Percentiles rank a stretch among this genome's conserved stretches.
phyloP scores from a whole-genome alignment of 1,140 invertebrate genomes.

The Philaenus spumarius region DNA sequence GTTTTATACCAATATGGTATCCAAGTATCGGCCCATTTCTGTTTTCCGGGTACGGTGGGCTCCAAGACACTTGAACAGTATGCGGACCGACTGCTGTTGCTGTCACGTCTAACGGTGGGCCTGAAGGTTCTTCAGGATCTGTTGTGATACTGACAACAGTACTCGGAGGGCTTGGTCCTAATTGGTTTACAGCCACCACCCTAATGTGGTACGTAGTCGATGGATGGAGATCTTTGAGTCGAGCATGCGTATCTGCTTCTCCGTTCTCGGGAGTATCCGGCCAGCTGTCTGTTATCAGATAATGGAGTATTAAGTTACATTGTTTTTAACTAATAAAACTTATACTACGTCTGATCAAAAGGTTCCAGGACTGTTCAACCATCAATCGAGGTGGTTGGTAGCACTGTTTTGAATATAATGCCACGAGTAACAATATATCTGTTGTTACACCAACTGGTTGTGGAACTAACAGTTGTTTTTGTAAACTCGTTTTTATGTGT shows the following conservation, averaged over 20 bases:
- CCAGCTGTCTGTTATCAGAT: neutral
- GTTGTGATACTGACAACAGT: slow-evolving; percentile 69
- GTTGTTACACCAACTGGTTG: too few species aligned
- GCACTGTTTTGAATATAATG: too few species aligned
- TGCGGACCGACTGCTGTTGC: slow-evolving; percentile 43
- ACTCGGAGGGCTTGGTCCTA: slow-evolving; percentile 71
- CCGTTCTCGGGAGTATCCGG: neutral
- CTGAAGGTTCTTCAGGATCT: slow-evolving; percentile 39
- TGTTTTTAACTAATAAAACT: neutral
- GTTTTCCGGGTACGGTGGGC: slow-evolving; percentile 40
- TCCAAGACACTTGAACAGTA: slow-evolving; percentile 44
- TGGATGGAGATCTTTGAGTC: slow-evolving; percentile 55
- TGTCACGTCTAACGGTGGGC: slow-evolving; percentile 43
- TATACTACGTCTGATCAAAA: too few species aligned
- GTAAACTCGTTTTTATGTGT: too few species aligned
- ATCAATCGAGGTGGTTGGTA: too few species aligned
- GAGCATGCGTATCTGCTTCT: slow-evolving; percentile 33
- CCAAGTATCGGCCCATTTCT: slow-evolving; percentile 47
- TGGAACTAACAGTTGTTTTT: too few species aligned
- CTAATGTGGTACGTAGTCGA: slow-evolving; percentile 73
- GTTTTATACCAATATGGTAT: slow-evolving; percentile 43
- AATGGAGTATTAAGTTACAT: neutral
- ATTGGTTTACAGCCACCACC: slow-evolving; percentile 74
- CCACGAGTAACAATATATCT: too few species aligned
- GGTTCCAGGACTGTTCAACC: too few species aligned